These are phyloP conservation scores for Schlechtendalia chinensis DNA, from an alignment of 1,140 invertebrate genomes.

Conservation along the genomic window DNA sequence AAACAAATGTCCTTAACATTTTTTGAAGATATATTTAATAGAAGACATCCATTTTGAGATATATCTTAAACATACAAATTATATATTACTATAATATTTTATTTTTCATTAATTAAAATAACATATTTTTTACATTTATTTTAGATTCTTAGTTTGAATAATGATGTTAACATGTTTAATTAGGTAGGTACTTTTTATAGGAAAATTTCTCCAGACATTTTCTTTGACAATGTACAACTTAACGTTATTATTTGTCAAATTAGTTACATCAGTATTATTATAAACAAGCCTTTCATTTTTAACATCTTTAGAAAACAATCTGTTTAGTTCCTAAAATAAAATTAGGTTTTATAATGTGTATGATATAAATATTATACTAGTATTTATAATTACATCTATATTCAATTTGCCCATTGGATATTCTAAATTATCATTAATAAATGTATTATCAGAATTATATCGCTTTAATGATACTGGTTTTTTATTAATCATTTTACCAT, in stretches of 20 bases:
- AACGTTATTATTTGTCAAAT: neutral
- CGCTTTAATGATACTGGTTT: neutral
- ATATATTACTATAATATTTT: neutral
- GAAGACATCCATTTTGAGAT: neutral
- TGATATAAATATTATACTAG: neutral
- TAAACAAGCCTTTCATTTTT: neutral
- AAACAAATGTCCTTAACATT: neutral
- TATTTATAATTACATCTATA: neutral
- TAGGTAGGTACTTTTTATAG: conserved; percentile 9
- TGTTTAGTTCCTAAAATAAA: neutral
- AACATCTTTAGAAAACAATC: neutral
- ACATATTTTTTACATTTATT: neutral
- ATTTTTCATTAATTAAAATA: neutral
- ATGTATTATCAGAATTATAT: neutral
- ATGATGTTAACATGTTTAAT: neutral
- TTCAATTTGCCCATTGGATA: neutral
- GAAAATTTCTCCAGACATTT: neutral
- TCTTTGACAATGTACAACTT: neutral
- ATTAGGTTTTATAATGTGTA: neutral
- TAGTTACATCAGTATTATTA: neutral
- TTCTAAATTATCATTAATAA: neutral
- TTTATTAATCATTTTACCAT: neutral
- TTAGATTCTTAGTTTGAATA: neutral
- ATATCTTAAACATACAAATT: neutral
- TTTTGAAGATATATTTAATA: neutral